These are phyloP conservation scores for Mesitornis unicolor DNA, from an alignment of 2,113 vertebrate species.

Conservation along the genomic window DNA sequence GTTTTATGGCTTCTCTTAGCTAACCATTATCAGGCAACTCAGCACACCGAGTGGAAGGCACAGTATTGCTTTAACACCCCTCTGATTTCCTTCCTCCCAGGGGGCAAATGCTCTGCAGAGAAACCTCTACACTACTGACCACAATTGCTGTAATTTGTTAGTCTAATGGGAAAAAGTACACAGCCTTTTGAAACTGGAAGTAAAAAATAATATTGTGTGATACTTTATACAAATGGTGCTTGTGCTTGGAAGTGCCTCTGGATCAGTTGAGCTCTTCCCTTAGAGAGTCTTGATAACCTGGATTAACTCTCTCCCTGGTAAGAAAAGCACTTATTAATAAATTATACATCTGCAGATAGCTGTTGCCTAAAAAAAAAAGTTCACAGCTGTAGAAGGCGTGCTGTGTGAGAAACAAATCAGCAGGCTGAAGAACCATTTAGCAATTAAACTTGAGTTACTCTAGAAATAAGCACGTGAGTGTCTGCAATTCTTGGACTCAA, in stretches of 20 bases:
- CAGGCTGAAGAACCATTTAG: background rate
- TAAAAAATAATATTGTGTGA: conserved; percentile 62
- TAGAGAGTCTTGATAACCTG: conserved; percentile 33
- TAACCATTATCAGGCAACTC: conserved; percentile 42
- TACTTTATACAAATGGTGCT: conserved; percentile 48
- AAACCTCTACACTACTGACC: conserved; percentile 65
- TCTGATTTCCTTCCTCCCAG: conserved; percentile 67
- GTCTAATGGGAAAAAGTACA: conserved; percentile 63
- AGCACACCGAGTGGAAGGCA: background rate
- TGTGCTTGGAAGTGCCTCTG: conserved; percentile 25
- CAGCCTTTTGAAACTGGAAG: conserved; percentile 46
- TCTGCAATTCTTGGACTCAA: background rate
- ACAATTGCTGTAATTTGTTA: conserved; percentile 73
- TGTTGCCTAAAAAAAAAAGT: background rate
- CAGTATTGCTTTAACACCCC: conserved; percentile 66
- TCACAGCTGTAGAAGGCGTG: background rate
- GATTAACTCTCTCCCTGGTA: conserved; percentile 48
- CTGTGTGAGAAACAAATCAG: background rate
- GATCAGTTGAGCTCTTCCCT: conserved; percentile 40
- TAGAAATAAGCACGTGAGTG: background rate
- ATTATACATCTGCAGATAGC: conserved; percentile 27
- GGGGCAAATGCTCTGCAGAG: conserved; percentile 50
- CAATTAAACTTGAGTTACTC: background rate
- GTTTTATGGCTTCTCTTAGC: conserved; percentile 33
- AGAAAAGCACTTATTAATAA: conserved; percentile 48